Base-by-base conservation (phyloP, 2,888 invertebrate species). In the Sinelater perroti region DNA sequence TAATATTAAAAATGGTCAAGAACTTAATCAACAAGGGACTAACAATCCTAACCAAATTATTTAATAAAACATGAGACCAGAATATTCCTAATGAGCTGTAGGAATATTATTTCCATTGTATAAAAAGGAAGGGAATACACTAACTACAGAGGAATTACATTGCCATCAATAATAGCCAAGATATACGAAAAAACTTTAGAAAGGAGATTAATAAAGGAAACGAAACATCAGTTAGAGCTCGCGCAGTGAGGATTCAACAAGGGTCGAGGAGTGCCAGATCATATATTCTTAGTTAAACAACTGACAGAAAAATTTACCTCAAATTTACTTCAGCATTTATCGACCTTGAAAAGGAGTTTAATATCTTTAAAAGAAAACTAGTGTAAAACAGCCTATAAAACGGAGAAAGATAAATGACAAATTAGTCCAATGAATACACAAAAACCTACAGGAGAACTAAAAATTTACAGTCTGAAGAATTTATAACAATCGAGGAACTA, bases 231-330 rank as follows among this genome's bases (percentile, higher is more conserved):
- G 42, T 40, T 40, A 40, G 40, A 51, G 16, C 30, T 38, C 2
- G 26, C 55, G 3, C 47, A 47, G 38, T 40, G 49, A 10, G 49
- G 55, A 5, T 55, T 55, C 18, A 55, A 33, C 16, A 55, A 49
- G 38, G 47, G 40, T 4, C 31, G 55, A 47, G 17, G 28, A 17
- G 24, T 47, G 7, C 47, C 38, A 45, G 26, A 30, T 7, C 45
- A 53, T 14, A 53, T 55, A 38, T 55, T 55, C 26, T 18, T 20
- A 35, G 36, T 42, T 24, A 51, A 40, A 38, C 50, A 38, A 18
- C 31, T 40, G 14, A 40, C 42, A 50, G 17, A 38, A 24, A 50
- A 50, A 50, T 26, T 3, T 17, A 26, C 14, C 28, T 5, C 3
- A 38, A 40, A 3, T 40, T 51, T 31, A 31, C 20, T 20, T 11